Base-by-base conservation (phyloP, 1,140 invertebrate species). In the Lycorma delicatula region DNA sequence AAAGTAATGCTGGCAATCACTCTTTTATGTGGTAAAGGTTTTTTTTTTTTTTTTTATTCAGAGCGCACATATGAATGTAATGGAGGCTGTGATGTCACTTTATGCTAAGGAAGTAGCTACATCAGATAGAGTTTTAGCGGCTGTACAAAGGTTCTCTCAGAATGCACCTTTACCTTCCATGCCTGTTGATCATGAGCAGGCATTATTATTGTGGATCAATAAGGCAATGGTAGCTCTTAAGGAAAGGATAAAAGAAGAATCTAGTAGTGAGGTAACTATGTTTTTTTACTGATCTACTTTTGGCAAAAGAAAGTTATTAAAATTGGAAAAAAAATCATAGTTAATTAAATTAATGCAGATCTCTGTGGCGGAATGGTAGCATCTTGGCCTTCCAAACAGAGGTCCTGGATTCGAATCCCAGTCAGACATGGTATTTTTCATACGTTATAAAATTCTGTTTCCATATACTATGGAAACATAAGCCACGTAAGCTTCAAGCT, bases 21-120 rank as follows among this genome's bases (percentile, higher is more conserved):
- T n/a, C n/a, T n/a, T n/a, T n/a, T n/a, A 46, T 46, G 16, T 46
- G 6, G 20, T 50, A 13, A 20, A 20, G 6, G 48, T 2, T 53
- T 38, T 56, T 26, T 34, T 28, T 5, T 31, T 61, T 55, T 59
- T 75, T 73, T 29, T 68, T 68, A 75, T 77, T 34, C 71, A 98
- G 95, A 87, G 82, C 72, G 91, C 92, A 63, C 96, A 99, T 75
- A 86, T 98, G 83, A 84, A 90, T 72, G 88, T 99, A 73, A 95
- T 97, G 75, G 94, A 98, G 79, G 90, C 91, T 63, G 79, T 98
- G 70, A 98, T 99, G 94, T 81, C 83, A 65, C 81, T 98, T 60
- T 97, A 97, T 76, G 86, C 93, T 61, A 87, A 89, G 68, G 92
- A 97, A 75, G 88, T 96, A 57, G 86, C 95, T 59, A 93, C 90